These are phyloP conservation scores for Acrossocheilus wenchowensis DNA, from an alignment of 2,797 vertebrate species.

Conservation along the genomic window DNA sequence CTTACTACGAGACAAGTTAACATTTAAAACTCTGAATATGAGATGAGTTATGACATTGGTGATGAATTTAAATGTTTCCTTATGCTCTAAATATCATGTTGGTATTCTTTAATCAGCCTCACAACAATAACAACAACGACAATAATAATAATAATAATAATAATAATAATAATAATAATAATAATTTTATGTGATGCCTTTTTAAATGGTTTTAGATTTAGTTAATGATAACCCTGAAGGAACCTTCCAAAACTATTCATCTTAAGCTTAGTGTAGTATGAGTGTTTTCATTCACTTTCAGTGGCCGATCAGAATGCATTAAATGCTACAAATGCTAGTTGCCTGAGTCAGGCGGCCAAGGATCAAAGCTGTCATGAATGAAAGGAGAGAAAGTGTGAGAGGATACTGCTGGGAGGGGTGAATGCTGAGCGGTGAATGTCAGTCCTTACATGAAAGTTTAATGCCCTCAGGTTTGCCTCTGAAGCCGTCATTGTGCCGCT, in stretches of 20 bases:
- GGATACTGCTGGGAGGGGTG: conserved; percentile 25
- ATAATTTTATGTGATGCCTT: too few relatives aligned
- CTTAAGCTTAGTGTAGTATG: conserved; percentile 50
- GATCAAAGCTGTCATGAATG: conserved; percentile 60
- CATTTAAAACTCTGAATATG: neutral
- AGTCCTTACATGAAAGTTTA: conserved; percentile 60
- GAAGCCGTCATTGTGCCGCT: conserved; percentile 53
- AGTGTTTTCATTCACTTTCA: conserved; percentile 58
- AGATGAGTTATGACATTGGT: neutral
- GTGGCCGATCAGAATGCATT: conserved; percentile 54
- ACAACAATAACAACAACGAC: neutral
- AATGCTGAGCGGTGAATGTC: conserved; percentile 56
- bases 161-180: neutral
- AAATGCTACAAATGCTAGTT: conserved; percentile 57
- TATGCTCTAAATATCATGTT: neutral
- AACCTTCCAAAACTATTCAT: neutral
- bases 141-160: neutral
- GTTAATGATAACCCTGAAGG: neutral
- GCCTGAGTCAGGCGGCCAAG: conserved; percentile 30
- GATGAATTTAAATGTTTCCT: neutral
- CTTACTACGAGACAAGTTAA: neutral
- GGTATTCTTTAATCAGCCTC: neutral
- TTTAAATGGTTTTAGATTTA: neutral
- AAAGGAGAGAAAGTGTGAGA: conserved; percentile 36
- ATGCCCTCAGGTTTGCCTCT: conserved; percentile 60